phyloP scores from a whole-genome alignment of 2,113 vertebrate species.

The Lophura nycthemera region DNA sequence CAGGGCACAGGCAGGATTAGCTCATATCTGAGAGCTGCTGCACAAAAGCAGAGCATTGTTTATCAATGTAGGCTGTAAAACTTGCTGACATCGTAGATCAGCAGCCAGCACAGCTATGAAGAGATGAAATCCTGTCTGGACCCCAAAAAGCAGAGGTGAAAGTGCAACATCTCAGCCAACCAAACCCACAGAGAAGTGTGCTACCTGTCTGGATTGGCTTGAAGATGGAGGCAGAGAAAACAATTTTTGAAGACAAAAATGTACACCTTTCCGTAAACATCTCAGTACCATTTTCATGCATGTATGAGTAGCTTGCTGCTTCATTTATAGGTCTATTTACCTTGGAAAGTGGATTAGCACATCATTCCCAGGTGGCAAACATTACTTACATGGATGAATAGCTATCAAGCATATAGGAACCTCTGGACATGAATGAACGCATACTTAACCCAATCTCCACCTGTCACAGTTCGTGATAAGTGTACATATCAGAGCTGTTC shows the following conservation, averaged over 20 bases:
- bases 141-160: constrained; percentile 26
- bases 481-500: not conserved
- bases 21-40: constrained; percentile 22
- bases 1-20: constrained; percentile 22
- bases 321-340: constrained; percentile 19
- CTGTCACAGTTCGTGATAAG: not conserved
- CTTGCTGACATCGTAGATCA: constrained; percentile 45
- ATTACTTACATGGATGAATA: not conserved
- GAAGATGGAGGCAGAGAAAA: not conserved
- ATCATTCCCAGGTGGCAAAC: not conserved
- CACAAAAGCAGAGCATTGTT: constrained; percentile 42
- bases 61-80: constrained; percentile 40
- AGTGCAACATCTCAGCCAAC: not conserved
- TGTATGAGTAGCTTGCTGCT: not conserved
- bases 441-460: not conserved
- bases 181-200: not conserved
- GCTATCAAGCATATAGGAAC: not conserved
- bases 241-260: not conserved
- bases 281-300: not conserved
- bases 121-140: constrained; percentile 38
- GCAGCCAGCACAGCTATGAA: constrained; percentile 8
- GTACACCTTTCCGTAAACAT: not conserved
- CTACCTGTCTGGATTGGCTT: not conserved
- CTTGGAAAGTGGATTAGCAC: not conserved
- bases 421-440: not conserved